Percentiles rank a stretch among this genome's conserved stretches.
Conservation (phyloP, 1,140 invertebrate species). For the Drosophila murphyi region DNA sequence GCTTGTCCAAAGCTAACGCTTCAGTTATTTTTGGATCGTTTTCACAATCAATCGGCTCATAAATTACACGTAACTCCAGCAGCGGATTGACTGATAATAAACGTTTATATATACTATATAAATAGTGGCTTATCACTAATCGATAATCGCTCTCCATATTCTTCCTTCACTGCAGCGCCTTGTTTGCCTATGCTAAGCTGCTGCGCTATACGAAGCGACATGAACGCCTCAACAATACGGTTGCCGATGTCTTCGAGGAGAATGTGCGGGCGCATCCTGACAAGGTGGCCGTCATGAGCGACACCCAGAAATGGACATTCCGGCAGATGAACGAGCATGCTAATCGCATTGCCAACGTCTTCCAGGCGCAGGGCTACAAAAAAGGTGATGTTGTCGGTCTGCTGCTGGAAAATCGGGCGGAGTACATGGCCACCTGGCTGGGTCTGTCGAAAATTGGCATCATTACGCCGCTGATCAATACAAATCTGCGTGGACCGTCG, state of each 20-base stretch:
- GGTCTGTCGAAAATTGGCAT: conserved; percentile 96
- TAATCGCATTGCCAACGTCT: conserved; percentile 93
- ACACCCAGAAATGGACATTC: conserved; percentile 90
- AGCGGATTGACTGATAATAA: conserved; percentile 42
- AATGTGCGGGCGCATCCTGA: conserved; percentile 90
- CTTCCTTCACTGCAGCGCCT: conserved; percentile 84
- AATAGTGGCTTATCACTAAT: conserved; percentile 32
- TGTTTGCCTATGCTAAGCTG: conserved; percentile 88
- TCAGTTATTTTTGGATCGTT: conserved; percentile 28
- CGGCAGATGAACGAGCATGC: conserved; percentile 92
- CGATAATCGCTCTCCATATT: conserved; percentile 2
- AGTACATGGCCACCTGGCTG: conserved; percentile 95
- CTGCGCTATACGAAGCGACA: conserved; percentile 87
- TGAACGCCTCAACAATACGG: conserved; percentile 88
- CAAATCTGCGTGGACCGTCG: conserved; percentile 92
- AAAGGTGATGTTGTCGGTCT: conserved; percentile 95
- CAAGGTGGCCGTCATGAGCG: conserved; percentile 91
- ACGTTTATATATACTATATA: not conserved
- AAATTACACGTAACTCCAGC: conserved; percentile 37
- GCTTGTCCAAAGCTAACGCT: conserved; percentile 1
- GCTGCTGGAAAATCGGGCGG: conserved; percentile 95
- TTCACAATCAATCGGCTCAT: conserved; percentile 32
- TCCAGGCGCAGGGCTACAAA: conserved; percentile 90
- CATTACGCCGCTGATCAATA: conserved; percentile 96
- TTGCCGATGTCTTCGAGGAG: conserved; percentile 90